Conservation (phyloP, 1,140 invertebrate species). For the Drosophila kurseongensis region DNA sequence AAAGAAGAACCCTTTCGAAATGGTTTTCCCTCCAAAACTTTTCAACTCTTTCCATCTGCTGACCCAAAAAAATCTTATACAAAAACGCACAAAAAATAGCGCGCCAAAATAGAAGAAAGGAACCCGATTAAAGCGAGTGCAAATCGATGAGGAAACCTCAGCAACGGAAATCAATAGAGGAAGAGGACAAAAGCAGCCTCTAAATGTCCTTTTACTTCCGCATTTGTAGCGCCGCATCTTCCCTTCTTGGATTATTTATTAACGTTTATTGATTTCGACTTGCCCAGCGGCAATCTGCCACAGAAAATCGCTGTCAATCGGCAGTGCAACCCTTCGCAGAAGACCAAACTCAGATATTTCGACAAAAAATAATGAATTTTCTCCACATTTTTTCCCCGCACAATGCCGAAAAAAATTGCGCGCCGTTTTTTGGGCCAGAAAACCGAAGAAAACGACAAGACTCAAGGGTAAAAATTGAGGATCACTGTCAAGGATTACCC, state of each 20-base stretch:
- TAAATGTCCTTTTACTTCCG: constrained; percentile 71
- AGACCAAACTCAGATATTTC: constrained; percentile 17
- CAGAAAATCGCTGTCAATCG: constrained; percentile 69
- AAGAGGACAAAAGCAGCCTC: constrained; percentile 50
- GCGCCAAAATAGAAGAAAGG: constrained; percentile 32
- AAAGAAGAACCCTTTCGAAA: constrained; percentile 8
- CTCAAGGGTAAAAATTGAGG: constrained; percentile 82
- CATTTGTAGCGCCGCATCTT: constrained; percentile 57
- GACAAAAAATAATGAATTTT: constrained; percentile 71
- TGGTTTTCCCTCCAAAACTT: constrained; percentile 28
- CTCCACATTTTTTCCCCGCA: constrained; percentile 52
- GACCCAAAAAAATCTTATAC: neutral
- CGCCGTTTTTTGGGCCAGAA: constrained; percentile 49
- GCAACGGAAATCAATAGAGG: constrained; percentile 62
- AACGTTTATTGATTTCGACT: constrained; percentile 80
- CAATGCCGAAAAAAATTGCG: constrained; percentile 62
- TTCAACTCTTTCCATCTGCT: constrained; percentile 42
- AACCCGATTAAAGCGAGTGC: constrained; percentile 35
- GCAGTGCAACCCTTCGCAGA: constrained; percentile 62
- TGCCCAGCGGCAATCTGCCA: constrained; percentile 59
- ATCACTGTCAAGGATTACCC: constrained; percentile 76
- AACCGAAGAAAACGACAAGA: constrained; percentile 27
- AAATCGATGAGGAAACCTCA: constrained; percentile 55
- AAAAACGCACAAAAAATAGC: constrained; percentile 26
- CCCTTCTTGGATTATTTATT: constrained; percentile 65